Base-by-base conservation (phyloP, 2,797 vertebrate genomes). In the Aselliscus stoliczkanus region DNA sequence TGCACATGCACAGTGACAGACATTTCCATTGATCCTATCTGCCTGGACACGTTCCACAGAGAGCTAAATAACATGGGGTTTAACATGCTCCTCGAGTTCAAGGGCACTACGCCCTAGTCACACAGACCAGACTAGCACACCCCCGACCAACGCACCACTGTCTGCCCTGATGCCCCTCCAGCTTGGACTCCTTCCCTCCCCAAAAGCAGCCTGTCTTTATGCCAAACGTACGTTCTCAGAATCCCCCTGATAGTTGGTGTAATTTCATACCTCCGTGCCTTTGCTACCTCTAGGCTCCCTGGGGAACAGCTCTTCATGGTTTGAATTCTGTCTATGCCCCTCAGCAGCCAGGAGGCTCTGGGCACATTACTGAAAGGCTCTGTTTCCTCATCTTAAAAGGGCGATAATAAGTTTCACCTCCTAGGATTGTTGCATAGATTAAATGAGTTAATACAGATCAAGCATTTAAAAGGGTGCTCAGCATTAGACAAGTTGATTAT, bases 141-240 rank as follows among this genome's bases (percentile, higher is more conserved):
- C 6, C 60, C 3, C 50, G 11, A n/a, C 27, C 12, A 37, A 81
- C 8, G 20, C 13, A 4, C 5, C 2, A 11, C 27, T 5, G 4
- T 7, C 37, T 8, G 20, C 23, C 60, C 23, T 0, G 0, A 2
- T 7, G 31, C 21, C 18, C 25, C 23, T 7, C 12, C 23, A 15
- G 13, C 18, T 20, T 34, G 4, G 0, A 34, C 25, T 23, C 31
- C 37, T 17, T 64, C 23, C 42, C 8, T 39, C 39, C 8, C 42
- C 54, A 60, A 42, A 50, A 64, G 20, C 31, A 42, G 75, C 23
- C 47, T n/a, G 15, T 37, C n/a, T 47, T 39, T 15, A 14, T 29
- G 65, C 20, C 5, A 70, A 8, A 62, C 12, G 4, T 9, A 27
- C 14, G 14, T 34, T 42, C 60, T 50, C 29, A 12, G 18, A 76